These are phyloP conservation scores for Pyrgilauda ruficollis DNA, from an alignment of 2,113 vertebrate genomes.

Conservation along the genomic window DNA sequence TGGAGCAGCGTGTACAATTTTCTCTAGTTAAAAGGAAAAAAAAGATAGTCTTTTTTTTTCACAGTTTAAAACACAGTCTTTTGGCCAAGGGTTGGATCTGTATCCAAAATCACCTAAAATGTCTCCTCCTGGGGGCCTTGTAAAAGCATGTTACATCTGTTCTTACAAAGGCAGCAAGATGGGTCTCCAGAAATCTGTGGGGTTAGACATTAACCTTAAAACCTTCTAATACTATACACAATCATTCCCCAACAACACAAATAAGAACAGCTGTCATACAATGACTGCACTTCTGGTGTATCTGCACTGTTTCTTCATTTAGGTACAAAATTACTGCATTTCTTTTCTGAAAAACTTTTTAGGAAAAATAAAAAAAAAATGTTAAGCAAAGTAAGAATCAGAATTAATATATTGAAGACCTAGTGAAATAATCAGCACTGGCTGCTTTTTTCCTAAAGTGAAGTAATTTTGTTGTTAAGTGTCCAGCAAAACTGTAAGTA, in stretches of 20 bases:
- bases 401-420: background rate
- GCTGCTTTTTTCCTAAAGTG: background rate
- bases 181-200: background rate
- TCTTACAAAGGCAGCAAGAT: background rate
- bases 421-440: background rate
- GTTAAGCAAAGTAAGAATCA: background rate
- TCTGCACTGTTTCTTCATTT: background rate
- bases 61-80: background rate
- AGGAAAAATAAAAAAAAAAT: background rate
- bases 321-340: background rate
- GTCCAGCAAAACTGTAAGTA: background rate
- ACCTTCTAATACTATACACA: background rate
- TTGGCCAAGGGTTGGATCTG: background rate
- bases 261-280: background rate
- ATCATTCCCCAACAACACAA: background rate
- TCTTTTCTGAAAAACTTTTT: background rate
- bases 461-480: background rate
- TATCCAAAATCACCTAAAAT: background rate
- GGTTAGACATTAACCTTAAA: background rate
- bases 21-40: background rate
- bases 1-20: background rate
- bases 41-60: no score
- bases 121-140: background rate
- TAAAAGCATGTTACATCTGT: background rate
- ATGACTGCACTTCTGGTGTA: background rate